Evolutionary conservation across 2,113 vertebrate species (phyloP).

Genomic region (Ancistrus triradiatus): DNA sequence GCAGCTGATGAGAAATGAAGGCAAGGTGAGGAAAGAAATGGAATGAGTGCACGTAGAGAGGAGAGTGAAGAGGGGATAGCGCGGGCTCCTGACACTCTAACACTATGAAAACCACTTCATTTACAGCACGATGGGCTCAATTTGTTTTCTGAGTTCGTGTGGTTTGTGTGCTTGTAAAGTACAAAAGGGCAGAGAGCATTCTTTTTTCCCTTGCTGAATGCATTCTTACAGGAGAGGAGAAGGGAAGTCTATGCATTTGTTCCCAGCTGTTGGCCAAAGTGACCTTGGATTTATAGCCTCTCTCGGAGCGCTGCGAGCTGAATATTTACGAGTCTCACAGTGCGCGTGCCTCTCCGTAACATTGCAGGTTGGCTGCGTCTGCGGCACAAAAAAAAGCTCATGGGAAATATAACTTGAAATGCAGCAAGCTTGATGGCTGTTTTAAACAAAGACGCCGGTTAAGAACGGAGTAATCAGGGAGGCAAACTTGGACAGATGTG

Average conservation of each 20-base stretch:
- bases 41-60: neutral
- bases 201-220: constrained; percentile 17
- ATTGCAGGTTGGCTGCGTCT: constrained; percentile 43
- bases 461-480: constrained; percentile 18
- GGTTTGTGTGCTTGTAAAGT: neutral
- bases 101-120: neutral
- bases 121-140: neutral
- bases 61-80: neutral
- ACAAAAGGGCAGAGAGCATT: neutral
- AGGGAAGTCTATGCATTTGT: constrained; percentile 15
- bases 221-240: neutral
- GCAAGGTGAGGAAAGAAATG: neutral
- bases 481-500: constrained; percentile 20
- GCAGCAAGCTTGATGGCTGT: constrained; percentile 5
- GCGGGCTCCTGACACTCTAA: constrained; percentile 24
- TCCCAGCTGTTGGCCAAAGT: constrained; percentile 47
- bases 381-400: constrained; percentile 8
- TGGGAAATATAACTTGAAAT: constrained; percentile 21
- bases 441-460: constrained; percentile 27
- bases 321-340: constrained; percentile 48
- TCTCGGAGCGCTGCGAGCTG: constrained; percentile 20
- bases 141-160: neutral
- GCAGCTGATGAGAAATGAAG: constrained; percentile 2
- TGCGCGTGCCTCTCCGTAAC: constrained; percentile 42
- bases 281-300: constrained; percentile 56